Evolutionary conservation across 2,888 invertebrate species (phyloP).

Genomic region (Drosophila kanekoi): DNA sequence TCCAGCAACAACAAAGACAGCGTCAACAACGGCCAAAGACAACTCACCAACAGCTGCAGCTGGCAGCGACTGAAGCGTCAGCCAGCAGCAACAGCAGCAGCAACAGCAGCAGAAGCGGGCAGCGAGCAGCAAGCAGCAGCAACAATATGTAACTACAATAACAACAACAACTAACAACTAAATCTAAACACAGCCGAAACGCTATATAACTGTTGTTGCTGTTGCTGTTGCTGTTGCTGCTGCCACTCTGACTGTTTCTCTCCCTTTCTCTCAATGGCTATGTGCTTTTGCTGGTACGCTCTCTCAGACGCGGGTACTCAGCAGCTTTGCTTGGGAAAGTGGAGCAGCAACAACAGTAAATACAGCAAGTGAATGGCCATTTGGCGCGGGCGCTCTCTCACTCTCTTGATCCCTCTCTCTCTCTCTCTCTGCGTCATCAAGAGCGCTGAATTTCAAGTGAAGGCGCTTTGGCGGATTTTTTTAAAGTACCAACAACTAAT

Average conservation of each 20-base stretch:
- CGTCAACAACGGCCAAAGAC: slow-evolving; percentile 29
- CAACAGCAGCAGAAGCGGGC: slow-evolving; percentile 17
- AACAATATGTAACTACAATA: slow-evolving; percentile 11
- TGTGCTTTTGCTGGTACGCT: background rate
- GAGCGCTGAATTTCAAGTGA: slow-evolving; percentile 14
- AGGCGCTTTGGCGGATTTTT: slow-evolving; percentile 37
- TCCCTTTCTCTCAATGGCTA: background rate
- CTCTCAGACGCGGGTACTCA: slow-evolving; percentile 9
- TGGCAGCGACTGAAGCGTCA: slow-evolving; percentile 61
- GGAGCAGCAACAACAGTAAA: slow-evolving; percentile 54
- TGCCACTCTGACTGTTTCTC: slow-evolving; percentile 20
- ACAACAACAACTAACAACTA: slow-evolving; percentile 36
- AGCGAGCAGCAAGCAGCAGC: slow-evolving; percentile 38
- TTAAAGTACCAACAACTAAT: slow-evolving; percentile 22
- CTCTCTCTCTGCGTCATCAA: slow-evolving; percentile 19
- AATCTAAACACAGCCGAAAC: slow-evolving; percentile 47
- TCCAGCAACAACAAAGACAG: slow-evolving; percentile 20
- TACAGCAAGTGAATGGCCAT: slow-evolving; percentile 35
- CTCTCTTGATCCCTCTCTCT: slow-evolving; percentile 15
- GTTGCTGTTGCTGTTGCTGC: slow-evolving; percentile 23
- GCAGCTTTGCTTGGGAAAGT: slow-evolving; percentile 55
- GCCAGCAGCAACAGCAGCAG: slow-evolving; percentile 30
- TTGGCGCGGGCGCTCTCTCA: slow-evolving; percentile 24
- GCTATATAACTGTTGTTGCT: slow-evolving; percentile 36
- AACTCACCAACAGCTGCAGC: slow-evolving; percentile 74